Base-by-base conservation (phyloP, 2,888 invertebrate species). In the Seira musarum region DNA sequence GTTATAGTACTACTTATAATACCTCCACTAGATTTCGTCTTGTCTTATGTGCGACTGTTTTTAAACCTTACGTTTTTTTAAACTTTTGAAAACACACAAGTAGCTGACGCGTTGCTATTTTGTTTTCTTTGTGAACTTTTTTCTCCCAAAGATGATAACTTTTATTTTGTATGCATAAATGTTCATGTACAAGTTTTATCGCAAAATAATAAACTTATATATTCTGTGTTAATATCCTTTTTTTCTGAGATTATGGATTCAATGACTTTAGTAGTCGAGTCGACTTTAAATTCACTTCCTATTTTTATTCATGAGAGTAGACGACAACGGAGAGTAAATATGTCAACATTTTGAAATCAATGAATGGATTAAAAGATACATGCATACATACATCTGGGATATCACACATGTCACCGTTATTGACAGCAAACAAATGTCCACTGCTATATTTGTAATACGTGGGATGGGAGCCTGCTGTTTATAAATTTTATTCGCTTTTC, bases 141-240 rank as follows among this genome's bases (percentile, higher is more conserved):
- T 30, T 30, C 8, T 30, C 30, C 17, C 53, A 67, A 46, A 40
- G 21, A 46, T 40, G 13, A 15, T 67, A 60, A 72, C 61, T 53
- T 68, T 57, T 73, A 79, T 73, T 79, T 79, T 79, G 73, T 79
- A 73, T 79, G 67, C 1, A 68, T 53, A 53, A 53, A 53, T 53
- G 53, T 53, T 53, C 15, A 53, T 53, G 53, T 53, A 53, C 53
- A 79, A 30, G 53, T 66, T 53, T 53, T 53, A 53, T 53, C 78
- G 71, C 71, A 72, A 77, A 53, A 53, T 17, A 53, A 79, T 30
- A 30, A 30, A 72, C 35, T 22, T 13, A 15, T 72, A 64, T 78
- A 67, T 78, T 78, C 78, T 78, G 71, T 78, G 77, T 71, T 78
- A 78, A 72, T 71, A 72, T 67, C 66, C 25, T 78, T 61, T 78